Conservation (phyloP, 2,888 invertebrate species). For the Synanthedon tipuliformis region DNA sequence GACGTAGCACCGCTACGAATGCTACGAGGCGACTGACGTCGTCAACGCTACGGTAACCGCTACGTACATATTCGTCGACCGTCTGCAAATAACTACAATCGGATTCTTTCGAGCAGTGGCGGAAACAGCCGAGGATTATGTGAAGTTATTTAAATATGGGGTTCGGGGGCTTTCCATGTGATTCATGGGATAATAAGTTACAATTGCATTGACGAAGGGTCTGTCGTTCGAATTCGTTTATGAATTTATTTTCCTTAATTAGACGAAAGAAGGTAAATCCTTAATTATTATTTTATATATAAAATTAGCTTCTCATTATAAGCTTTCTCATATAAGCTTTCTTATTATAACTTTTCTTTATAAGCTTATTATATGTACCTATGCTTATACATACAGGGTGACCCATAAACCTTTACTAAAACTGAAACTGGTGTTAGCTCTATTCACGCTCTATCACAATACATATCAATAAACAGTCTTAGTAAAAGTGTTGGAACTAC, state of each 20-base stretch:
- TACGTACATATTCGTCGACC: constrained; percentile 13
- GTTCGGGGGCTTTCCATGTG: constrained; percentile 1
- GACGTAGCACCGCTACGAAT: constrained; percentile 25
- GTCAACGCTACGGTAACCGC: constrained; percentile 32
- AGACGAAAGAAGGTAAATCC: too few species aligned
- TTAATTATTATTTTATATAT: too few species aligned
- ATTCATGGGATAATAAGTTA: neutral
- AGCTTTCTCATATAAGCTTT: too few species aligned
- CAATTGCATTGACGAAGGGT: neutral
- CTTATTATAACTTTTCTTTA: too few species aligned
- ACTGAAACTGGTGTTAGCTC: too few species aligned
- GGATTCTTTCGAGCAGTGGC: constrained; percentile 31
- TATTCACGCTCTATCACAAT: too few species aligned
- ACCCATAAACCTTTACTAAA: too few species aligned
- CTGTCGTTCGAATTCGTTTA: neutral
- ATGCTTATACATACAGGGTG: too few species aligned
- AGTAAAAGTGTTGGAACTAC: too few species aligned
- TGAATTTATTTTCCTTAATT: neutral
- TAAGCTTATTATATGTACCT: too few species aligned
- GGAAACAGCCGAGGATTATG: constrained; percentile 37
- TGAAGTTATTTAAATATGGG: constrained; percentile 32
- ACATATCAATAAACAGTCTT: too few species aligned
- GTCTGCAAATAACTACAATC: constrained; percentile 39
- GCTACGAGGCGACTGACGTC: constrained; percentile 51
- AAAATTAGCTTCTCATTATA: too few species aligned